Conservation (phyloP, 23 tunicate genomes). For the Clavelina lepadiformis region DNA sequence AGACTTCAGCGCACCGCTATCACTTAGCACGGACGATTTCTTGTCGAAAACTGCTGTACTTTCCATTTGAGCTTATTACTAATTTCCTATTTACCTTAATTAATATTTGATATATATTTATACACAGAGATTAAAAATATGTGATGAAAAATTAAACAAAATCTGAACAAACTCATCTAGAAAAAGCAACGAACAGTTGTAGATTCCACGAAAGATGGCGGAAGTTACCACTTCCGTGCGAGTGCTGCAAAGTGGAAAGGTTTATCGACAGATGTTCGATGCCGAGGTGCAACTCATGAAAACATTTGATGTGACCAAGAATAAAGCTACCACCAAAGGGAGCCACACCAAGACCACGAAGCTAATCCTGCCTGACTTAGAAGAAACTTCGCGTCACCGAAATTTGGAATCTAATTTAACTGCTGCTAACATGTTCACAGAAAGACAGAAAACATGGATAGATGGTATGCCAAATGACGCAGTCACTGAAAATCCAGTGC, state of each 20-base stretch:
- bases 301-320: constrained; percentile 34
- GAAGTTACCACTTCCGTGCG: constrained; percentile 68
- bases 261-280: constrained; percentile 94
- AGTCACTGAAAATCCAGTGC: constrained; percentile 85
- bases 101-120: too few species aligned
- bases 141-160: too few species aligned
- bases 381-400: background rate
- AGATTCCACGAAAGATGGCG: too few species aligned
- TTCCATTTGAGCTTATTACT: too few species aligned
- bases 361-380: constrained; percentile 32
- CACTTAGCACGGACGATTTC: too few species aligned
- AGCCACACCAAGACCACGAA: constrained; percentile 5
- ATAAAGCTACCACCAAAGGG: background rate
- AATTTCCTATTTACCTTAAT: too few species aligned
- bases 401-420: constrained; percentile 15
- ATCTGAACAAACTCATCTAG: too few species aligned
- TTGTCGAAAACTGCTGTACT: too few species aligned
- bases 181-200: too few species aligned
- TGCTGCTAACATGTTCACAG: constrained; percentile 34
- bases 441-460: constrained; percentile 68
- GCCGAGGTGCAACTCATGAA: constrained; percentile 93
- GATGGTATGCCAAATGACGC: constrained; percentile 83
- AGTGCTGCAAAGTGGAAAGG: constrained; percentile 90
- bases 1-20: too few species aligned
- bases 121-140: too few species aligned